Evolutionary conservation across 2,797 vertebrate genomes (phyloP).

Genomic region (Prunella strophiata): DNA sequence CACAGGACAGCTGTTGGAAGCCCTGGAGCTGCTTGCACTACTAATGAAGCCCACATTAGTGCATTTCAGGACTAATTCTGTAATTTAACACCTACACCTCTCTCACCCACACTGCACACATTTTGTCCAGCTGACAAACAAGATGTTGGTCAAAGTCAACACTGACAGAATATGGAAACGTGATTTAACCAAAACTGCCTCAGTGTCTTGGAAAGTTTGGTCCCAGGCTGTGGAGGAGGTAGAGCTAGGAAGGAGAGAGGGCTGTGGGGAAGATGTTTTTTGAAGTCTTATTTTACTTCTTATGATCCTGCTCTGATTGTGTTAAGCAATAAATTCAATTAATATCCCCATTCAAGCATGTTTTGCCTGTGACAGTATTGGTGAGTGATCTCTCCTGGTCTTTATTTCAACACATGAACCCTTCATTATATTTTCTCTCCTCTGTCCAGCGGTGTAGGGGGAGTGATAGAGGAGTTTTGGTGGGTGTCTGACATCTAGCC

Average conservation of each 20-base stretch:
- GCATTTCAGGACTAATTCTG: background rate
- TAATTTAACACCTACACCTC: background rate
- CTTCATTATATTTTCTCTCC: rapidly evolving
- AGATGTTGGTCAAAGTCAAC: background rate
- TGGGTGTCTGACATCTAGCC: background rate
- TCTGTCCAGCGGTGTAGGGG: rapidly evolving
- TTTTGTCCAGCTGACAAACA: background rate
- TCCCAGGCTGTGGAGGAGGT: background rate
- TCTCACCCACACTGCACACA: background rate
- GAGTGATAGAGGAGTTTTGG: background rate
- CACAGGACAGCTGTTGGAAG: background rate
- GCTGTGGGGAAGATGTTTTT: background rate
- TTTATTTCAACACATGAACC: background rate
- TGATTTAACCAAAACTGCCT: background rate
- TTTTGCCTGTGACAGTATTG: background rate
- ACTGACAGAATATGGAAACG: background rate
- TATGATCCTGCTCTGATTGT: background rate
- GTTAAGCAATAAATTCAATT: background rate
- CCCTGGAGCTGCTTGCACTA: background rate
- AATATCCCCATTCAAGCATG: background rate
- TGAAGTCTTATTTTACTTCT: background rate
- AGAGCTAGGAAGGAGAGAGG: background rate
- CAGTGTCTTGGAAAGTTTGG: background rate
- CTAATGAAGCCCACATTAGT: background rate
- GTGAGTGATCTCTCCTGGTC: background rate